These are phyloP conservation scores for Monoplex corrugatus DNA, from an alignment of 2,888 invertebrate genomes.

Conservation along the genomic window DNA sequence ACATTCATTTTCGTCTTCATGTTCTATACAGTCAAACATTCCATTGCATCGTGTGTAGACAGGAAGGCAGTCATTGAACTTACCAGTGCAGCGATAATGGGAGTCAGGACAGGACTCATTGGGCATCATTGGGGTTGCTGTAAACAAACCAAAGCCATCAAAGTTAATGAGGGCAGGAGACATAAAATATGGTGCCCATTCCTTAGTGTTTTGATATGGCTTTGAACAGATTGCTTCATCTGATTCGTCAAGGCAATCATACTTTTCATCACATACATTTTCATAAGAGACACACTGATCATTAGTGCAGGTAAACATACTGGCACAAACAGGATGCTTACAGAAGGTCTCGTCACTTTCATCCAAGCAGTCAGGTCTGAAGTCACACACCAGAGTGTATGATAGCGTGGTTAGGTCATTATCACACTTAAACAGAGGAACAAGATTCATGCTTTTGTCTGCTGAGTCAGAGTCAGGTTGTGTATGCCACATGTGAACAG, in stretches of 20 bases:
- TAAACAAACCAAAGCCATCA: not conserved
- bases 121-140: not conserved
- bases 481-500: no score
- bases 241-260: not conserved
- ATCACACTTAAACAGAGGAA: no score
- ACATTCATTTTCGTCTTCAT: not conserved
- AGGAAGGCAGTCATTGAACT: not conserved
- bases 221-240: not conserved
- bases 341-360: not conserved
- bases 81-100: not conserved
- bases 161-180: not conserved
- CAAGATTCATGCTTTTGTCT: no score
- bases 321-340: not conserved
- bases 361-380: no score
- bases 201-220: not conserved
- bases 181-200: not conserved
- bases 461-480: no score
- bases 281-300: not conserved
- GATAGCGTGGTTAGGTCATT: no score
- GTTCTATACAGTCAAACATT: not conserved
- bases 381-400: no score
- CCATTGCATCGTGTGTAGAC: slow-evolving; percentile 24
- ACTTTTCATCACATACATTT: not conserved
- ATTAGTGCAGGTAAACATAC: not conserved
- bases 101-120: slow-evolving; percentile 23